Base-by-base conservation (phyloP, 2,113 vertebrate genomes). In the Burhinus oedicnemus region DNA sequence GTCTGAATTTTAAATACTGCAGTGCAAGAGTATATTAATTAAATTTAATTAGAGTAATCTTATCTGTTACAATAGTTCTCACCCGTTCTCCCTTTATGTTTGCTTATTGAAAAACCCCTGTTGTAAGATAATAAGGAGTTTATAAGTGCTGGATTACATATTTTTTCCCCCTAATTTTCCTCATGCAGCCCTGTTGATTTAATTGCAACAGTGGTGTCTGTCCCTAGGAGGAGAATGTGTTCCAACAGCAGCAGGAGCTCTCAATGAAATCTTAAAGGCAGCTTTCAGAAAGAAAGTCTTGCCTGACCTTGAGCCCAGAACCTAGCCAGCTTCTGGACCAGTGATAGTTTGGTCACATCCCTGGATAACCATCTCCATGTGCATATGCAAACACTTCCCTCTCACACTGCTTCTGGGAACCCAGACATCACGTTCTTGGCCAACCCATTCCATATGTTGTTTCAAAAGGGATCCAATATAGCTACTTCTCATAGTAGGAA, bases 41-140 rank as follows among this genome's bases (percentile, higher is more conserved):
- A 87, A 83, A 90, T 96, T 93, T 93, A 87, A 95, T 96, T 96
- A 86, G 47, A 69, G 54, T 95, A 83, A 83, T 91, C 70, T 87
- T 95, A 76, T 86, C 78, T 93, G 32, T 62, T 96, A 58, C 40
- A 30, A 40, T 66, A 93, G 40, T 60, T 91, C 32, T 86, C 54
- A 74, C 5, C 26, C 8, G 4, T 80, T 80, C 34, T 45, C 21
- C 6, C n/a, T 84, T 76, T 62, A 30, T 77, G 20, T 66, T 90
- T 83, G 14, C 42, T 69, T 89, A 49, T 34, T 90, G 65, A 92
- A 93, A 87, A 90, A 87, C 4, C 12, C 51, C 49, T 86, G 3
- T 64, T 70, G 26, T 58, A 80, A 57, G 17, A 86, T 85, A 65
- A 88, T 21, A 55, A 58, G 22, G 7, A 80, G 22, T 83, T 83